Evolutionary conservation across 2,888 invertebrate species (phyloP).

Genomic region (Cheilosia variabilis): DNA sequence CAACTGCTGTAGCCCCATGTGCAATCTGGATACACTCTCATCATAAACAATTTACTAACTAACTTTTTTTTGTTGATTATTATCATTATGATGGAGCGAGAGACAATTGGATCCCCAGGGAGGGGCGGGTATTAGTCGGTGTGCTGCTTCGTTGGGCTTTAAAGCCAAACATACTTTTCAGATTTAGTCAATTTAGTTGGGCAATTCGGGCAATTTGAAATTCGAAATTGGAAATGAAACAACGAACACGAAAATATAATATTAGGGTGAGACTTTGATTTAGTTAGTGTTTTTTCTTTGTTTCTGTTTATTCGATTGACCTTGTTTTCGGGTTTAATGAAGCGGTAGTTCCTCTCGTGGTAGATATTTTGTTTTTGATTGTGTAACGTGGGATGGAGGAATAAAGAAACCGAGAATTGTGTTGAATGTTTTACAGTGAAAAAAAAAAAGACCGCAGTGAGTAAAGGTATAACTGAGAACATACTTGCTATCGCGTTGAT

Average conservation of each 20-base stretch:
- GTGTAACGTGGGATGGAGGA: conserved; percentile 31
- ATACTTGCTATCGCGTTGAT: conserved; percentile 10
- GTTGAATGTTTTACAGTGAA: conserved; percentile 17
- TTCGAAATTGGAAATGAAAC: conserved; percentile 40
- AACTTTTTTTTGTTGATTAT: conserved; percentile 30
- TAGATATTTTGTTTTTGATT: not conserved
- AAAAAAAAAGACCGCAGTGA: not conserved
- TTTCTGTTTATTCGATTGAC: conserved; percentile 44
- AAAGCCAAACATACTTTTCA: conserved; percentile 42
- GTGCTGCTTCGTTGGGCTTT: not conserved
- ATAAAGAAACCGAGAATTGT: conserved; percentile 23
- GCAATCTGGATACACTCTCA: conserved; percentile 16
- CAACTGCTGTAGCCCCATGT: conserved; percentile 24
- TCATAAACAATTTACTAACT: conserved; percentile 60
- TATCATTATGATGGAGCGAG: conserved; percentile 26
- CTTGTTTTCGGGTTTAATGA: conserved; percentile 59
- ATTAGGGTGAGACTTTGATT: conserved; percentile 40
- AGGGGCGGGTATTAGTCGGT: not conserved
- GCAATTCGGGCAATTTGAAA: conserved; percentile 61
- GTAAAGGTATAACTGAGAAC: not conserved
- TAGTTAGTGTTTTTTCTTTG: conserved; percentile 16
- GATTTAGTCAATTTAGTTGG: conserved; percentile 51
- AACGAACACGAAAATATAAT: conserved; percentile 6
- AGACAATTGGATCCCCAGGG: conserved; percentile 16
- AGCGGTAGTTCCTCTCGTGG: conserved; percentile 51